Evolutionary conservation across 2,113 vertebrate genomes (phyloP).

Genomic region (Bos taurus): DNA sequence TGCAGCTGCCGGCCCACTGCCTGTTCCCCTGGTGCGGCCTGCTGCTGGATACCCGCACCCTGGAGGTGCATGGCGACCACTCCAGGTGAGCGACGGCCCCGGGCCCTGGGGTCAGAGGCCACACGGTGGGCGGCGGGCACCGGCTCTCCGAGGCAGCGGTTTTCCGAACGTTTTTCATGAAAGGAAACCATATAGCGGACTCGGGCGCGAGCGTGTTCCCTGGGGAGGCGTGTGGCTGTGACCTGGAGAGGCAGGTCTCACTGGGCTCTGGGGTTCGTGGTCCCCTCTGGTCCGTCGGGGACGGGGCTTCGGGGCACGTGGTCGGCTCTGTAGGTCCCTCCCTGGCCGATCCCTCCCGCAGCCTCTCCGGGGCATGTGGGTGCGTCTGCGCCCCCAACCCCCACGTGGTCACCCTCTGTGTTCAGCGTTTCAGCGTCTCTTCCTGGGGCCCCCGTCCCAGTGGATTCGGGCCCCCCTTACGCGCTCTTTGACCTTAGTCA

Average conservation of each 20-base stretch:
- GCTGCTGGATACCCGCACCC: slow-evolving; percentile 85
- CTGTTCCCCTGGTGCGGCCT: slow-evolving; percentile 95
- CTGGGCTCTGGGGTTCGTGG: neutral
- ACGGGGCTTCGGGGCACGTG: accelerated
- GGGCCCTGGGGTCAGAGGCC: neutral
- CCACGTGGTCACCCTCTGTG: accelerated
- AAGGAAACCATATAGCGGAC: accelerated
- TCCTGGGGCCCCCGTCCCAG: accelerated
- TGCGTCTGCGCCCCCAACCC: accelerated
- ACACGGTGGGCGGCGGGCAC: accelerated
- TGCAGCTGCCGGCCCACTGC: slow-evolving; percentile 79
- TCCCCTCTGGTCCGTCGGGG: accelerated
- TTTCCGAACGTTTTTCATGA: accelerated
- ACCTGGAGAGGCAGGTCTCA: neutral
- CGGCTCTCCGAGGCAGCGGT: accelerated
- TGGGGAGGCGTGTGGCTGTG: neutral
- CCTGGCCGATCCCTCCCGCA: accelerated
- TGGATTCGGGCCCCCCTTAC: neutral
- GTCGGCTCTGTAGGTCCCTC: neutral
- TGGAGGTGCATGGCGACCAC: slow-evolving; percentile 91
- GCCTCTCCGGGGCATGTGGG: neutral
- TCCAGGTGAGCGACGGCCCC: slow-evolving; percentile 79
- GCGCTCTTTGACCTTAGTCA: neutral
- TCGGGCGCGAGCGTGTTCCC: accelerated
- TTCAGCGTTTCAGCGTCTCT: neutral